Conservation (phyloP, 1,140 invertebrate genomes). For the Monomorium pharaonis region DNA sequence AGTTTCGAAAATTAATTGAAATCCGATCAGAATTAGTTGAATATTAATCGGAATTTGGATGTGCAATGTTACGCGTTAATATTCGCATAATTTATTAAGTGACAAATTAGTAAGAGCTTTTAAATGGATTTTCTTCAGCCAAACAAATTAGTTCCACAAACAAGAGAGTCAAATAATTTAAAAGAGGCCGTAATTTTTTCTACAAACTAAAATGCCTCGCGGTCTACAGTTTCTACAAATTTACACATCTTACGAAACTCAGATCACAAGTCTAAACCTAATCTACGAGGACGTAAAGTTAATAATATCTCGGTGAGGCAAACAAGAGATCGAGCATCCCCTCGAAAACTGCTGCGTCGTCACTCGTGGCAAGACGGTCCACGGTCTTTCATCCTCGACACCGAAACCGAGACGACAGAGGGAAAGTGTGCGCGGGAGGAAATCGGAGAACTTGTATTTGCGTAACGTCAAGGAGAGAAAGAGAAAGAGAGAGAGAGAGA, state of each 20-base stretch:
- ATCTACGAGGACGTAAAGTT: neutral
- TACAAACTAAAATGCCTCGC: neutral
- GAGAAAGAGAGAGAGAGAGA: too few species aligned
- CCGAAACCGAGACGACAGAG: constrained; percentile 42
- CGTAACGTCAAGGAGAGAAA: constrained; percentile 12
- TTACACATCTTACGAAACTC: neutral
- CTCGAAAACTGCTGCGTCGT: constrained; percentile 60
- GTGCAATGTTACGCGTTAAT: neutral
- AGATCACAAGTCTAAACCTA: neutral
- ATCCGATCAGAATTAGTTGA: constrained; percentile 9
- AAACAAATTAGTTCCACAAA: neutral
- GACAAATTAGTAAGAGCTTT: neutral
- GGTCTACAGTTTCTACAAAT: neutral
- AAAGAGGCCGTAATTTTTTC: neutral
- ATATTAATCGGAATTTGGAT: constrained; percentile 23
- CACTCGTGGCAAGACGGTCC: constrained; percentile 28
- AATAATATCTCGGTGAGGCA: neutral
- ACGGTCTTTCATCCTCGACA: constrained; percentile 56
- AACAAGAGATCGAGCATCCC: neutral
- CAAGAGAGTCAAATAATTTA: neutral
- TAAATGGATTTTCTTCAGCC: neutral
- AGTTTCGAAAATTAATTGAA: constrained; percentile 13
- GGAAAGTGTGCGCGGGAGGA: neutral
- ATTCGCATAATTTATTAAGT: neutral
- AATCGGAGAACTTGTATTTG: neutral